A percentile compares a stretch with the other conserved stretches of the same genome.
Conservation (phyloP, 2,888 invertebrate genomes). For the Pachydiplax longipennis region DNA sequence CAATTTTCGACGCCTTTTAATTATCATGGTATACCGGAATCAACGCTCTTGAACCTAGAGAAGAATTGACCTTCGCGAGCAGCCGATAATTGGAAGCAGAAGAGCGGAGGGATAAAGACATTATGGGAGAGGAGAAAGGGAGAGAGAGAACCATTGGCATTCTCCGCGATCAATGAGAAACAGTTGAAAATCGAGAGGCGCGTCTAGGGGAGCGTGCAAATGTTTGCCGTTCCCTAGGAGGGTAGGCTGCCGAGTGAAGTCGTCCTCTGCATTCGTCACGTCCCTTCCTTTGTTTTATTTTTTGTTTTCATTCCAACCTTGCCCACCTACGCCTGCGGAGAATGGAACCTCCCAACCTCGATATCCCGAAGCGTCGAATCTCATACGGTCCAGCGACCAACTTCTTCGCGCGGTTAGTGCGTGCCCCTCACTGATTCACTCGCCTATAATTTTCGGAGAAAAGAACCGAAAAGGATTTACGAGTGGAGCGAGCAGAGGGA, state of each 20-base stretch:
- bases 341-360: background rate
- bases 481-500: background rate
- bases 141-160: background rate
- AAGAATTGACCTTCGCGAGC: background rate
- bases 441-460: background rate
- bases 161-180: background rate
- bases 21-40: background rate
- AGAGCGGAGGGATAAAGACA: background rate
- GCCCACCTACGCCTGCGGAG: background rate
- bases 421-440: background rate
- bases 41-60: background rate
- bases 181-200: background rate
- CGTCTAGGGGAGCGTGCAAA: background rate
- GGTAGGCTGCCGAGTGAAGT: background rate
- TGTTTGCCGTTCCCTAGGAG: background rate
- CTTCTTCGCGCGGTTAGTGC: background rate
- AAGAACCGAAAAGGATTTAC: background rate
- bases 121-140: background rate
- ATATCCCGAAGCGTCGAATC: background rate
- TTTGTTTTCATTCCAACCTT: background rate
- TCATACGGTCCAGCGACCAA: background rate
- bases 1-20: background rate
- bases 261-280: background rate
- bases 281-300: background rate
- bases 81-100: background rate